Percentiles rank a stretch among this genome's conserved stretches.
phyloP scores from a whole-genome alignment of 2,888 invertebrate species.

The Brachypalpus laphriformis region DNA sequence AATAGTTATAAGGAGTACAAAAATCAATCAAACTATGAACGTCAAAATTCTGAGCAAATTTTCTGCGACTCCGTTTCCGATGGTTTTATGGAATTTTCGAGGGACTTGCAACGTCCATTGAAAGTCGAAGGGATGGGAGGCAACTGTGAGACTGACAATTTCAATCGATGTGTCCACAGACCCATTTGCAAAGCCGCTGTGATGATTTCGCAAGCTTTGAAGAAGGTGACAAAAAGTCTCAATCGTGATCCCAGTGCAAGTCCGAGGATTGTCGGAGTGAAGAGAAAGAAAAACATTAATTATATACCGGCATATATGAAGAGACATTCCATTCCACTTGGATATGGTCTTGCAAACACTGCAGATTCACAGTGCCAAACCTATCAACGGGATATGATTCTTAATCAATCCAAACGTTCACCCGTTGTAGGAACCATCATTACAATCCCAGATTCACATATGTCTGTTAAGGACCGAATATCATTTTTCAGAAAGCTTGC shows the following conservation, averaged over 20 bases:
- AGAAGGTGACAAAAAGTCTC: no score
- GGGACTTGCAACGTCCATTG: background rate
- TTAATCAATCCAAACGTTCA: background rate
- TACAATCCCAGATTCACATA: background rate
- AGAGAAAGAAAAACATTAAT: conserved; percentile 39
- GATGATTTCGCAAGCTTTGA: background rate
- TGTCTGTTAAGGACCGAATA: conserved; percentile 46
- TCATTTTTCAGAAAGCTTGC: conserved; percentile 56
- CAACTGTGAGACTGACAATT: no score
- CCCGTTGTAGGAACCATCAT: background rate
- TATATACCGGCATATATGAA: conserved; percentile 52
- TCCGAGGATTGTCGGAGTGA: conserved; percentile 55
- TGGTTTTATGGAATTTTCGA: background rate
- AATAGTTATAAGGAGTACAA: conserved; percentile 46
- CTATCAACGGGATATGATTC: background rate
- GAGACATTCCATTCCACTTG: conserved; percentile 31
- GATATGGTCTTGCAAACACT: background rate
- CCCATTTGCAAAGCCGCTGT: no score
- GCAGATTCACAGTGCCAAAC: background rate
- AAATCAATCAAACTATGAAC: conserved; percentile 46
- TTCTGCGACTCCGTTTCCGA: background rate
- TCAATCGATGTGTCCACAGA: background rate
- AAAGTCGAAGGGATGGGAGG: background rate
- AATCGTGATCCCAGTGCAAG: conserved; percentile 14
- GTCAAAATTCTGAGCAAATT: conserved; percentile 3